Evolutionary conservation across 2,113 vertebrate species (phyloP).

Genomic region (Oceanites oceanicus): DNA sequence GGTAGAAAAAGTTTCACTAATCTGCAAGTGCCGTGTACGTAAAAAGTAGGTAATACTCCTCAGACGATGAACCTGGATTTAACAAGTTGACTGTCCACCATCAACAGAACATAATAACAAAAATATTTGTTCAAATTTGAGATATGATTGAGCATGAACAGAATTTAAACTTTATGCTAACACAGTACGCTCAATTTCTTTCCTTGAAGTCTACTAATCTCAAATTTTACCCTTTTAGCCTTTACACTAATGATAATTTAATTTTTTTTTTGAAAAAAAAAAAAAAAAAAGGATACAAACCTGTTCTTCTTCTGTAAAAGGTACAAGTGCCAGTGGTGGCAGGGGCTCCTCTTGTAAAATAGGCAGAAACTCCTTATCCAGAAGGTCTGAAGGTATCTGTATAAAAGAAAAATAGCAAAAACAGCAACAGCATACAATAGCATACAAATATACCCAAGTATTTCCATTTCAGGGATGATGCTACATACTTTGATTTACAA

Average conservation of each 20-base stretch:
- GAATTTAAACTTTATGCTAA: background rate
- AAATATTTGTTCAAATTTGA: background rate
- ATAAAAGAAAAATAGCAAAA: background rate
- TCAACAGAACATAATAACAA: background rate
- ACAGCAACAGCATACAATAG: background rate
- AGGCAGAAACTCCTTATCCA: constrained; percentile 97
- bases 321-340: constrained; percentile 93
- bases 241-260: background rate
- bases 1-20: background rate
- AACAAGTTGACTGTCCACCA: background rate
- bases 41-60: background rate
- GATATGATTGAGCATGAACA: background rate
- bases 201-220: background rate
- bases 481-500: background rate
- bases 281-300: constrained; percentile 62
- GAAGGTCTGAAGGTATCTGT: constrained; percentile 95
- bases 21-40: background rate
- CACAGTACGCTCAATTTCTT: background rate
- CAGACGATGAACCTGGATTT: background rate
- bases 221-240: background rate
- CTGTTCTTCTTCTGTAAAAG: constrained; percentile 99
- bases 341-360: constrained; percentile 98
- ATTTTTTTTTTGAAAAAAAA: background rate
- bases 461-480: background rate
- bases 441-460: background rate